Conservation (phyloP, 2,113 vertebrate species). For the Neotoma lepida region DNA sequence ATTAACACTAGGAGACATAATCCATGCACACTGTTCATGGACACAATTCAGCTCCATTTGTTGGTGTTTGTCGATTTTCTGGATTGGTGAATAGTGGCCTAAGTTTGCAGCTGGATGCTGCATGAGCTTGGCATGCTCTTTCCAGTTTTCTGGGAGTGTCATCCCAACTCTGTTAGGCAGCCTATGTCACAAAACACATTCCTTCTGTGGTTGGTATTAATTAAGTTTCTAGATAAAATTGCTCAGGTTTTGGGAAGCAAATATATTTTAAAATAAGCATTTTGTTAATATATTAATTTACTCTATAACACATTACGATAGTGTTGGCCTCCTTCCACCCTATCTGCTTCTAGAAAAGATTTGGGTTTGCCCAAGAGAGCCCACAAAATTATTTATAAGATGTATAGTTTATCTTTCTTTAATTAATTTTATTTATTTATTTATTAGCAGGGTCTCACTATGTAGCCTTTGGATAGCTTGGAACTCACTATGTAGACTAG, state of each 20-base stretch:
- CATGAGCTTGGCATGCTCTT: slow-evolving; percentile 28
- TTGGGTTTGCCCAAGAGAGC: slow-evolving; percentile 37
- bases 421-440: not conserved
- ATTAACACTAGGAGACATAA: slow-evolving; percentile 42
- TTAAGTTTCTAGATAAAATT: slow-evolving; percentile 49
- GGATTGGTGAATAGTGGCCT: slow-evolving; percentile 54
- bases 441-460: not conserved
- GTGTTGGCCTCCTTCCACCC: not conserved
- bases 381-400: slow-evolving; percentile 10
- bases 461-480: not conserved
- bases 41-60: slow-evolving; percentile 60
- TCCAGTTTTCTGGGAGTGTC: slow-evolving; percentile 66
- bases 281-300: slow-evolving; percentile 61
- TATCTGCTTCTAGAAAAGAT: slow-evolving; percentile 1
- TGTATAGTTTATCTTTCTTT: not conserved
- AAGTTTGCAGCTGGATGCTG: slow-evolving; percentile 43
- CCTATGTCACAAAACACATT: slow-evolving; percentile 50
- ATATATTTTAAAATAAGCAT: slow-evolving; percentile 39
- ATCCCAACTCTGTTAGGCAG: slow-evolving; percentile 69
- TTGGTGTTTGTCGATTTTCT: slow-evolving; percentile 55
- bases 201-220: slow-evolving; percentile 39
- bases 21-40: not conserved
- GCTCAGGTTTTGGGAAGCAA: slow-evolving; percentile 21
- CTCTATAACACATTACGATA: not conserved
- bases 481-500: not conserved